Percentiles rank a stretch among this genome's conserved stretches.
These are phyloP conservation scores for Pilophorus perplexus DNA, from an alignment of 2,888 invertebrate genomes.

Conservation along the genomic window DNA sequence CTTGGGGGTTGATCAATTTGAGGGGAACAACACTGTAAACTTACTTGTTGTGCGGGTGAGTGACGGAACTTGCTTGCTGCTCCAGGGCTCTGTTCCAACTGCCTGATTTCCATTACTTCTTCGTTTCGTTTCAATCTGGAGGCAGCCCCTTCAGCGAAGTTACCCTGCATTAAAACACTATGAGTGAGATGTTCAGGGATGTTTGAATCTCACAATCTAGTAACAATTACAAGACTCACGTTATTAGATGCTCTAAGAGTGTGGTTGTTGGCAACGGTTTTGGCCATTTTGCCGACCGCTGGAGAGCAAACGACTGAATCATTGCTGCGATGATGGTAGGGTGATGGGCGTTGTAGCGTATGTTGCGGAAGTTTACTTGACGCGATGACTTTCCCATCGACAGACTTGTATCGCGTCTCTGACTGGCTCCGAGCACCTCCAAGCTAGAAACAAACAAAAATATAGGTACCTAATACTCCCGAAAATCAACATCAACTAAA, in stretches of 20 bases:
- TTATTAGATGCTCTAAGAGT: conserved; percentile 29
- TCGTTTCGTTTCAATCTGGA: conserved; percentile 30
- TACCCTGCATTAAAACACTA: background rate
- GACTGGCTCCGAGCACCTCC: conserved; percentile 31
- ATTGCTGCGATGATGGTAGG: conserved; percentile 59
- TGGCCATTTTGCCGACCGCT: conserved; percentile 48
- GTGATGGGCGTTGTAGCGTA: conserved; percentile 69
- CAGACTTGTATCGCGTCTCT: conserved; percentile 37
- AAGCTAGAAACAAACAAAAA: conserved; percentile 45
- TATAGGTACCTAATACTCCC: background rate
- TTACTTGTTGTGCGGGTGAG: conserved; percentile 24
- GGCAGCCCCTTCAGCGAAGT: conserved; percentile 17
- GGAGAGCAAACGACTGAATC: conserved; percentile 39
- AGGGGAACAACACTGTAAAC: too few relatives aligned
- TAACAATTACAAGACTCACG: too few relatives aligned
- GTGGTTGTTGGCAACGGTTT: conserved; percentile 50
- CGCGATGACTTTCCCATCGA: conserved; percentile 25
- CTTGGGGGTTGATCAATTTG: too few relatives aligned
- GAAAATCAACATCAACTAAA: too few relatives aligned
- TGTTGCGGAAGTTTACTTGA: conserved; percentile 59
- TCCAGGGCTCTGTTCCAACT: conserved; percentile 52
- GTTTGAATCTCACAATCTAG: too few relatives aligned
- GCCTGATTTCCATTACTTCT: conserved; percentile 52
- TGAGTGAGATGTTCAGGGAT: too few relatives aligned
- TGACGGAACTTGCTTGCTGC: conserved; percentile 44